Evolutionary conservation across 2,888 invertebrate species (phyloP).

Genomic region (Dorcus hopei): DNA sequence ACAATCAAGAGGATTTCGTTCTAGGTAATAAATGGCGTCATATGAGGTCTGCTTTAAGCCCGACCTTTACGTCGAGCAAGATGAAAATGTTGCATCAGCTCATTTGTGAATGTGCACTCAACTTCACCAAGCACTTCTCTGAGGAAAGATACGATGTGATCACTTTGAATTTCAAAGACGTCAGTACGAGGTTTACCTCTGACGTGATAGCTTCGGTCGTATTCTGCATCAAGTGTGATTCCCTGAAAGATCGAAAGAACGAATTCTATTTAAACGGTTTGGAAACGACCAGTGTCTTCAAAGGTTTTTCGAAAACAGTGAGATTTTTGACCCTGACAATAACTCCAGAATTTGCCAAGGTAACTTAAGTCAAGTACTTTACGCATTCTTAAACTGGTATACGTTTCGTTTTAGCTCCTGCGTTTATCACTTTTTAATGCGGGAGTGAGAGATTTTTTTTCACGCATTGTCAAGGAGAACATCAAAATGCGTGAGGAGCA

Average conservation of each 20-base stretch:
- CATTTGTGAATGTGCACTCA: slow-evolving; percentile 43
- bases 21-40: slow-evolving; percentile 35
- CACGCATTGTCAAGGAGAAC: slow-evolving; percentile 22
- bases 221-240: slow-evolving; percentile 40
- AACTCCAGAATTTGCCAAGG: too few species aligned
- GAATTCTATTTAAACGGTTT: slow-evolving; percentile 36
- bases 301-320: too few species aligned
- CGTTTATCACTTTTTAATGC: slow-evolving; percentile 42
- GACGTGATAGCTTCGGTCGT: slow-evolving; percentile 42
- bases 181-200: slow-evolving; percentile 38
- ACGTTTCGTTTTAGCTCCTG: slow-evolving; percentile 22
- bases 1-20: neutral
- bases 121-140: slow-evolving; percentile 33
- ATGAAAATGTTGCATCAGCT: slow-evolving; percentile 55
- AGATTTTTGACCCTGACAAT: too few species aligned
- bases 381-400: too few species aligned
- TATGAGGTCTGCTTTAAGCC: slow-evolving; percentile 53
- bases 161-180: slow-evolving; percentile 38
- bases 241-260: slow-evolving; percentile 37
- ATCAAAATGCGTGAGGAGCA: slow-evolving; percentile 21
- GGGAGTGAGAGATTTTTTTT: slow-evolving; percentile 31
- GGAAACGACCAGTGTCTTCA: too few species aligned
- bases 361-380: too few species aligned
- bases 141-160: slow-evolving; percentile 16
- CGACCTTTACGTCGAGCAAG: slow-evolving; percentile 58